These are phyloP conservation scores for Trachops cirrhosus DNA, from an alignment of 2,797 vertebrate genomes.

Conservation along the genomic window DNA sequence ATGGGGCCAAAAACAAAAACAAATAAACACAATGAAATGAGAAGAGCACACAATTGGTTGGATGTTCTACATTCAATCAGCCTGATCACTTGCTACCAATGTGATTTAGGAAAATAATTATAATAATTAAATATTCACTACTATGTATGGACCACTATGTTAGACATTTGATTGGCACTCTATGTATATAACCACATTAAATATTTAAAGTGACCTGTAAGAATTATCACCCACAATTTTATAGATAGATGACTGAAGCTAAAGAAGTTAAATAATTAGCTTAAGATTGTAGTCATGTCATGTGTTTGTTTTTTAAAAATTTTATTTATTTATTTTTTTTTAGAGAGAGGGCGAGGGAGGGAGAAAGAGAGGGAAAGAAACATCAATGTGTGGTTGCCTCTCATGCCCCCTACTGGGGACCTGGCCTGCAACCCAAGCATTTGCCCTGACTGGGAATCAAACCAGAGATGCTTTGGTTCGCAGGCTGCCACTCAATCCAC, in stretches of 20 bases:
- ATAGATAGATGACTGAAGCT: background rate
- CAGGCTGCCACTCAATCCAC: too few species aligned
- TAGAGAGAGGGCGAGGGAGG: too few species aligned
- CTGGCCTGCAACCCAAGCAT: too few species aligned
- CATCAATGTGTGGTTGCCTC: too few species aligned
- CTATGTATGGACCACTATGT: background rate
- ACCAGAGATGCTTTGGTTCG: too few species aligned
- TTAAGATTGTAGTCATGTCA: background rate
- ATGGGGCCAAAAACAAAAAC: too few species aligned
- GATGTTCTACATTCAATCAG: background rate
- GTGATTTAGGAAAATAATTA: background rate
- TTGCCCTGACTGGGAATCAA: too few species aligned
- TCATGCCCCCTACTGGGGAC: too few species aligned
- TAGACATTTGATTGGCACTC: background rate
- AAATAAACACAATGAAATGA: background rate
- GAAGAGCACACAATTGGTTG: background rate
- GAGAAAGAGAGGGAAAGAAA: too few species aligned
- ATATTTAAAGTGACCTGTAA: background rate
- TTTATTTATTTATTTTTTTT: too few species aligned
- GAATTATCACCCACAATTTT: background rate
- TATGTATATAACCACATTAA: background rate
- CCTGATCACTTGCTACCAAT: background rate
- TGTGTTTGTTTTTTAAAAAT: too few species aligned
- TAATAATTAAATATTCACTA: background rate
- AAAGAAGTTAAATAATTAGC: background rate